Percentiles rank a stretch among this genome's conserved stretches.
phyloP scores from a whole-genome alignment of 2,113 vertebrate species.

The Tyrannus savana region DNA sequence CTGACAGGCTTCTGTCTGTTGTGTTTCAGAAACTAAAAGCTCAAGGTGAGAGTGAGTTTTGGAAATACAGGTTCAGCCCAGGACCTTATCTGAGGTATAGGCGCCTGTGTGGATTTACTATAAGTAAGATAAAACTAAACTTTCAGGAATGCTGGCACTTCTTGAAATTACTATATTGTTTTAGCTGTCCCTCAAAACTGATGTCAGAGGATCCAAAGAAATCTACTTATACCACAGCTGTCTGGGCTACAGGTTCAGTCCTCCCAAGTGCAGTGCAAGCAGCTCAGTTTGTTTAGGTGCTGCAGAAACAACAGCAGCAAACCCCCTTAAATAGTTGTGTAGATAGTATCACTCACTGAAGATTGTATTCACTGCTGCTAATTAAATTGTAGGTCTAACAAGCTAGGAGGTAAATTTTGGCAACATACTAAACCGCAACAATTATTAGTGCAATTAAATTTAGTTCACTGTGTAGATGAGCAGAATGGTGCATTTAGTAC shows the following conservation, averaged over 20 bases:
- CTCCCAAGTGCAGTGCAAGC: neutral
- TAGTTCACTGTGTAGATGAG: slow-evolving; percentile 48
- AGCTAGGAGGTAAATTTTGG: slow-evolving; percentile 39
- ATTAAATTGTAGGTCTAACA: slow-evolving; percentile 35
- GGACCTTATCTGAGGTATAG: neutral
- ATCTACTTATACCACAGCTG: neutral
- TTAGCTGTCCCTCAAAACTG: neutral
- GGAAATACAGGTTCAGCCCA: neutral
- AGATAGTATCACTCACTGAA: neutral
- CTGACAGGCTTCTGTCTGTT: neutral
- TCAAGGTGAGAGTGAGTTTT: neutral
- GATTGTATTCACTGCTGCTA: slow-evolving; percentile 12
- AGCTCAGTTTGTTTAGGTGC: neutral
- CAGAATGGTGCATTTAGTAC: neutral
- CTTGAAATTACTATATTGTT: neutral
- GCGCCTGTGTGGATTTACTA: neutral
- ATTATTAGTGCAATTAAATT: slow-evolving; percentile 50
- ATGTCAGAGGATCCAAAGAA: neutral
- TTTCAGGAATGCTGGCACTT: neutral
- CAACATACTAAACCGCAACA: slow-evolving; percentile 14
- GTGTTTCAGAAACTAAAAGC: neutral
- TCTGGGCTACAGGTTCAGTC: neutral
- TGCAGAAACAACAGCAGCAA: neutral
- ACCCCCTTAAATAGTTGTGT: neutral
- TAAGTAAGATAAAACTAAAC: neutral